phyloP scores from a whole-genome alignment of 2,797 vertebrate genomes.

The Rhinophrynus dorsalis region DNA sequence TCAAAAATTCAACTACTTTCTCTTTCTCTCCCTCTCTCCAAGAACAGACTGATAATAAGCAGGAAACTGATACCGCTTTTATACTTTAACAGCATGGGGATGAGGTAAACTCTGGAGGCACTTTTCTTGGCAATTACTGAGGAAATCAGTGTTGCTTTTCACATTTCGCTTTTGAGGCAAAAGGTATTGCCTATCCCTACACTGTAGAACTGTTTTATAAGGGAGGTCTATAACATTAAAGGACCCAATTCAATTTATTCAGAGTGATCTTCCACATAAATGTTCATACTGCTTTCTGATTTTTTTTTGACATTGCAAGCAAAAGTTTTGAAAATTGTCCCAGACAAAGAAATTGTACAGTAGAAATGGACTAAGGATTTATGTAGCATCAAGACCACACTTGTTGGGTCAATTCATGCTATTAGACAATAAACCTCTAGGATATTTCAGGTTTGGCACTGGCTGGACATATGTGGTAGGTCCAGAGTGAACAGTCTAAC shows the following conservation, averaged over 20 bases:
- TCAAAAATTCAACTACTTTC: too few species aligned
- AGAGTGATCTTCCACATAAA: constrained; percentile 25
- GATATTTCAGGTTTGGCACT: constrained; percentile 56
- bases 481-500: constrained; percentile 59
- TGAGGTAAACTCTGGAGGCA: too few species aligned
- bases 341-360: constrained; percentile 56
- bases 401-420: constrained; percentile 53
- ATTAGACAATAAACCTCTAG: constrained; percentile 54
- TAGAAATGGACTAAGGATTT: constrained; percentile 58
- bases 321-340: constrained; percentile 41
- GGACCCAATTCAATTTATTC: constrained; percentile 46
- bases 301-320: constrained; percentile 50
- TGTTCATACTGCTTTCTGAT: constrained; percentile 50
- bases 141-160: too few species aligned
- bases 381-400: constrained; percentile 67
- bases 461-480: constrained; percentile 53
- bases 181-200: too few species aligned
- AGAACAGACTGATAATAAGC: too few species aligned
- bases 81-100: too few species aligned
- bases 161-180: too few species aligned
- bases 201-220: constrained; percentile 36
- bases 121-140: too few species aligned
- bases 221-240: constrained; percentile 30
- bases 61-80: too few species aligned
- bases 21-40: too few species aligned